These are phyloP conservation scores for Macrocentrus cingulum DNA, from an alignment of 1,140 invertebrate genomes.

Conservation along the genomic window DNA sequence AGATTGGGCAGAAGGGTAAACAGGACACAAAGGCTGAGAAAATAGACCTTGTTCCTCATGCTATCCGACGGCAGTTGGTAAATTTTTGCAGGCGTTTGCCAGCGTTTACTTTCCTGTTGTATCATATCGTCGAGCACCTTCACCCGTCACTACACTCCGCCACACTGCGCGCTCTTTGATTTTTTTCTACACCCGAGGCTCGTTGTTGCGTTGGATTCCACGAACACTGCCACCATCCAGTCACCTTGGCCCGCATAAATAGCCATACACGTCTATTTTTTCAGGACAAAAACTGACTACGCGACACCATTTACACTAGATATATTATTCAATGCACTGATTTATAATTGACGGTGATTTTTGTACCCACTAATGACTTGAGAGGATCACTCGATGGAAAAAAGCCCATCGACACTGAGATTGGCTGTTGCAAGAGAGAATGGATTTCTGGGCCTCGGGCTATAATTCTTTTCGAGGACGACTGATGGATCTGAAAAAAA, in stretches of 20 bases:
- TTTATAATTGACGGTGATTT: background rate
- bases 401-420: background rate
- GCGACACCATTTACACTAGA: conserved; percentile 15
- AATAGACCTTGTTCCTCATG: conserved; percentile 6
- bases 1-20: too few species aligned
- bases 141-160: conserved; percentile 11
- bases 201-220: conserved; percentile 15
- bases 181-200: background rate
- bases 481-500: background rate
- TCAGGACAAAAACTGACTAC: background rate
- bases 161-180: background rate
- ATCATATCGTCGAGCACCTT: conserved; percentile 7
- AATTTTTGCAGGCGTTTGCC: background rate
- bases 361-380: background rate
- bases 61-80: background rate
- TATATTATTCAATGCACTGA: background rate
- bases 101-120: conserved; percentile 1
- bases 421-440: background rate
- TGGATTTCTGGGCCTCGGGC: conserved; percentile 1
- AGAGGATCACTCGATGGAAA: conserved; percentile 1
- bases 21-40: background rate
- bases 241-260: conserved; percentile 4
- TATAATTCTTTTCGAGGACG: background rate
- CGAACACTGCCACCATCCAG: conserved; percentile 11
- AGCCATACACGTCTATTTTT: background rate